phyloP scores from a whole-genome alignment of 2,888 invertebrate species.

The Balanococcus diminutus region DNA sequence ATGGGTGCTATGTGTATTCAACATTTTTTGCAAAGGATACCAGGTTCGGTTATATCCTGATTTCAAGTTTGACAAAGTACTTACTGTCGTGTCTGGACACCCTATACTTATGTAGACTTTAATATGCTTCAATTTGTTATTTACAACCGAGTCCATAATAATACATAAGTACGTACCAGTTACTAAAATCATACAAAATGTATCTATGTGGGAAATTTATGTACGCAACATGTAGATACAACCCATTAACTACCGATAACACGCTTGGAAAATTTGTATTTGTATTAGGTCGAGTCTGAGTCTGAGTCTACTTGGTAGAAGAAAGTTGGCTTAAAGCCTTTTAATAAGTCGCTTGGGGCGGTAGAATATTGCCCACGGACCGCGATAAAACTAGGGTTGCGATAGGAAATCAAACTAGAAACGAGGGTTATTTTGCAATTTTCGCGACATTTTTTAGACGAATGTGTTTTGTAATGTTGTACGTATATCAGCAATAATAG shows the following conservation, averaged over 20 bases:
- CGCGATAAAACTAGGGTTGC: constrained; percentile 42
- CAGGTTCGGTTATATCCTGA: no score
- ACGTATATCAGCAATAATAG: constrained; percentile 54
- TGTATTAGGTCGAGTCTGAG: neutral
- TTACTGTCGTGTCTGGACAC: neutral
- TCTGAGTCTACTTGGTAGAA: neutral
- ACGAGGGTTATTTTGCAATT: constrained; percentile 47
- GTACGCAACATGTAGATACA: constrained; percentile 22
- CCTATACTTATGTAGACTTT: neutral
- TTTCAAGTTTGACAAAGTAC: neutral
- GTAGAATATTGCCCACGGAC: neutral
- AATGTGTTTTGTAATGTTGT: constrained; percentile 50
- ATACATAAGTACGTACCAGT: neutral
- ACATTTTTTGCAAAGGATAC: no score
- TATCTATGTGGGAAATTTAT: constrained; percentile 3
- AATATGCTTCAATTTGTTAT: neutral
- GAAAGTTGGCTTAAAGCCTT: constrained; percentile 28
- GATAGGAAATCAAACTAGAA: constrained; percentile 20
- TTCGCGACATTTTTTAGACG: constrained; percentile 52
- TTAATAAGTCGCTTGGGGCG: neutral
- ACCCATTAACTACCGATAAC: constrained; percentile 49
- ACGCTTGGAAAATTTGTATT: constrained; percentile 46
- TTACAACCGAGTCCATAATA: neutral
- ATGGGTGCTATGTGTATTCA: no score
- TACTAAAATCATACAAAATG: neutral